A percentile compares a stretch with the other conserved stretches of the same genome.
These are phyloP conservation scores for Manduca sexta DNA, from an alignment of 1,140 invertebrate genomes.

Conservation along the genomic window DNA sequence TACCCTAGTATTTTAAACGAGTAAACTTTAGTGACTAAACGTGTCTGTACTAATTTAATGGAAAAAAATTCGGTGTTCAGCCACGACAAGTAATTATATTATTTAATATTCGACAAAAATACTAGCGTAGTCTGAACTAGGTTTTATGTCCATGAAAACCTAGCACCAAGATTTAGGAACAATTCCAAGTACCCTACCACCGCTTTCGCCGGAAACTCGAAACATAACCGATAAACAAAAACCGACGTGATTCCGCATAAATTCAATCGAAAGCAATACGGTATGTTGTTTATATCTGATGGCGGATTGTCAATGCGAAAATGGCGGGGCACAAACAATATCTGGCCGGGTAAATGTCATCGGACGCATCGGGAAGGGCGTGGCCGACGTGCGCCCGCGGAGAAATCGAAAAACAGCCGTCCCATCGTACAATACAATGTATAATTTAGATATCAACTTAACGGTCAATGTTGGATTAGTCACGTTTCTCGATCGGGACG, in stretches of 20 bases:
- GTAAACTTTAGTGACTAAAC: too few relatives aligned
- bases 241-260: constrained; percentile 30
- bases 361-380: constrained; percentile 21
- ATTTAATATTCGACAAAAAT: too few relatives aligned
- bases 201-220: constrained; percentile 18
- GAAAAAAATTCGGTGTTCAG: too few relatives aligned
- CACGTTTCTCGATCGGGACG: constrained; percentile 27
- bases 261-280: constrained; percentile 18
- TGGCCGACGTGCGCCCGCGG: constrained; percentile 9
- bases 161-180: too few relatives aligned
- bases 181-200: too few relatives aligned
- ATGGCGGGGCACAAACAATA: constrained; percentile 27
- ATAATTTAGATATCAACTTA: constrained; percentile 35
- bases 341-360: constrained; percentile 26
- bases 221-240: constrained; percentile 18
- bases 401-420: constrained; percentile 26
- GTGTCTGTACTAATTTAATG: too few relatives aligned
- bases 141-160: too few relatives aligned
- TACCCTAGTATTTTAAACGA: too few relatives aligned
- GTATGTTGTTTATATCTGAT: constrained; percentile 27
- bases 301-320: constrained; percentile 22
- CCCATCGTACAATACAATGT: constrained; percentile 23
- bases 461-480: constrained; percentile 28
- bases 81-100: too few relatives aligned
- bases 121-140: too few relatives aligned